phyloP scores from a whole-genome alignment of 1,140 invertebrate species.

The Aphelinus certus region DNA sequence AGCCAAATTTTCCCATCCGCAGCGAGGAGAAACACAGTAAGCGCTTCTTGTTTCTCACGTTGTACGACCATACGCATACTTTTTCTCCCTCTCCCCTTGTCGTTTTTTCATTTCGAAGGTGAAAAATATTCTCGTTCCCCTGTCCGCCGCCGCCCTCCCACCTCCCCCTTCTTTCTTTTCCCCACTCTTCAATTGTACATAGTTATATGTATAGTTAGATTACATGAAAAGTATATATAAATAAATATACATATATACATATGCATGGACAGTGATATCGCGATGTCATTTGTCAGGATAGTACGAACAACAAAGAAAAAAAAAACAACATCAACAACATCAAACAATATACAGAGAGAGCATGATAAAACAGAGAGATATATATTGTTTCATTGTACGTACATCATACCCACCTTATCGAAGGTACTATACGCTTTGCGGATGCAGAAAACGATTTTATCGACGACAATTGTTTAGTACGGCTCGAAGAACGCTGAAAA shows the following conservation, averaged over 20 bases:
- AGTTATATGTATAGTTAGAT: slow-evolving; percentile 67
- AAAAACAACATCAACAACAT: slow-evolving; percentile 10
- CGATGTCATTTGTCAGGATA: slow-evolving; percentile 51
- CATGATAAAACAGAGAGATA: slow-evolving; percentile 9
- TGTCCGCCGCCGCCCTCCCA: slow-evolving; percentile 8
- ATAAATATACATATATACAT: slow-evolving; percentile 48
- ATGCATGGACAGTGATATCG: slow-evolving; percentile 39
- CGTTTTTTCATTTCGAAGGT: slow-evolving; percentile 30
- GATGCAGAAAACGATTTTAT: slow-evolving; percentile 19
- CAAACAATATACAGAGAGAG: background rate
- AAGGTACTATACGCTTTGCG: slow-evolving; percentile 12
- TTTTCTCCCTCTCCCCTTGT: slow-evolving; percentile 1
- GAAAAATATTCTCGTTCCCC: slow-evolving; percentile 25
- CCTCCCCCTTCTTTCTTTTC: slow-evolving; percentile 40
- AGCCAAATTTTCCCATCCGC: background rate
- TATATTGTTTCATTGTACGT: slow-evolving; percentile 24
- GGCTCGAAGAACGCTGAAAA: slow-evolving; percentile 9
- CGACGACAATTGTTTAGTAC: slow-evolving; percentile 13
- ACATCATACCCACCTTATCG: slow-evolving; percentile 8
- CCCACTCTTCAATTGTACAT: slow-evolving; percentile 60
- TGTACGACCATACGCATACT: background rate
- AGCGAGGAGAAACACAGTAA: background rate
- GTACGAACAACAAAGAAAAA: slow-evolving; percentile 45
- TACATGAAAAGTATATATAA: slow-evolving; percentile 54
- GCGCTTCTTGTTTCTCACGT: slow-evolving; percentile 1